Evolutionary conservation across 2,113 vertebrate species (phyloP).

Genomic region (Thalassarche chlororhynchos): DNA sequence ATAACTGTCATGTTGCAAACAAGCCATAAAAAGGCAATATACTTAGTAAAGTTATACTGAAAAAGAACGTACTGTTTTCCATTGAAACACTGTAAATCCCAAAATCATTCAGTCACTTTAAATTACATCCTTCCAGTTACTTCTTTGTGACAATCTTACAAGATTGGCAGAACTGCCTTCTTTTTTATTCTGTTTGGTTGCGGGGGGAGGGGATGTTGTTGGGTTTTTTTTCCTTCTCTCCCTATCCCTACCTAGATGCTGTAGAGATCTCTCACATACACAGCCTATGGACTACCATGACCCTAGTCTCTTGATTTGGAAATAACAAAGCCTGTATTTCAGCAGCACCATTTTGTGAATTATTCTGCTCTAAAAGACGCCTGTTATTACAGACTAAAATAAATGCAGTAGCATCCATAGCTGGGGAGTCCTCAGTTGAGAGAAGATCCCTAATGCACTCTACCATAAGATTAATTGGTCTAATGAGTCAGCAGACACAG

Average conservation of each 20-base stretch:
- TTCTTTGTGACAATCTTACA: neutral
- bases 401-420: neutral
- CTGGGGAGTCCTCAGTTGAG: neutral
- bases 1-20: neutral
- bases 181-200: neutral
- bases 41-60: neutral
- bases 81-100: neutral
- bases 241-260: neutral
- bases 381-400: neutral
- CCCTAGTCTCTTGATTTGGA: neutral
- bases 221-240: neutral
- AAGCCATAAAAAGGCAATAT: neutral
- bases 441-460: neutral
- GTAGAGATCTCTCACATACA: neutral
- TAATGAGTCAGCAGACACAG: neutral
- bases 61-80: neutral
- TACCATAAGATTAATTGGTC: neutral
- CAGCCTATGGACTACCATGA: neutral
- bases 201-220: rapidly evolving
- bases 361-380: neutral
- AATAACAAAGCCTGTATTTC: neutral
- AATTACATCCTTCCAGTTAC: neutral
- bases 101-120: neutral
- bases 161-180: neutral
- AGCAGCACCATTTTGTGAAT: neutral